Conservation (phyloP, 35 echinoderm and acorn worm species). For the Hemicentrotus pulcherrimus region DNA sequence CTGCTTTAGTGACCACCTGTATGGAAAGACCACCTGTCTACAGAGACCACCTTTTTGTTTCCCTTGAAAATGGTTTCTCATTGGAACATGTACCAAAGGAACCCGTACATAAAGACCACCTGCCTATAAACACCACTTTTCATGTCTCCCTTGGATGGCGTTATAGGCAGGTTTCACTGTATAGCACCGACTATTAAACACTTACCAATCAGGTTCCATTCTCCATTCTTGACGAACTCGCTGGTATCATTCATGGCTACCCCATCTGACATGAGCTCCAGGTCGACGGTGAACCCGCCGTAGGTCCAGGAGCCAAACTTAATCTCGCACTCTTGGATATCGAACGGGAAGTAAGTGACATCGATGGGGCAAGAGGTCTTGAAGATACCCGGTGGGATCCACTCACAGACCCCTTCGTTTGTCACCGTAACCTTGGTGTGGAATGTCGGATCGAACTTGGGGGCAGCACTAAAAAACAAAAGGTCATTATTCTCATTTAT, state of each 20-base stretch:
- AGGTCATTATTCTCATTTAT: no score
- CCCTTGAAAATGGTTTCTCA: no score
- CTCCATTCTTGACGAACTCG: slow-evolving; percentile 67
- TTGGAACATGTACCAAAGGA: no score
- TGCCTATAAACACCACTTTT: no score
- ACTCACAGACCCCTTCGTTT: slow-evolving; percentile 54
- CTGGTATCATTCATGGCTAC: slow-evolving; percentile 19
- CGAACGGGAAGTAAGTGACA: slow-evolving; percentile 88
- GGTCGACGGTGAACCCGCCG: slow-evolving; percentile 62
- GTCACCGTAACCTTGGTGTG: slow-evolving; percentile 68
- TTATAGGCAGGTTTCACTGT: no score
- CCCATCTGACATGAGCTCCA: neutral
- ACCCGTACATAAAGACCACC: no score
- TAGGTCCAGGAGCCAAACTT: slow-evolving; percentile 95
- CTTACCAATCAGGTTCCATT: slow-evolving; percentile 86
- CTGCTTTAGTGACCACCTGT: no score
- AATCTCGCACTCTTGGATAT: slow-evolving; percentile 75
- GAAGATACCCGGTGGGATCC: slow-evolving; percentile 83
- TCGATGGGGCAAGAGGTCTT: slow-evolving; percentile 81
- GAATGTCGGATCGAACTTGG: slow-evolving; percentile 78
- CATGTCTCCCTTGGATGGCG: no score
- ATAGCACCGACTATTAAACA: no score
- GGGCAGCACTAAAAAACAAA: slow-evolving; percentile 63
- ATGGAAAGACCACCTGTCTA: no score
- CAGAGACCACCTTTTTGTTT: no score